These are phyloP conservation scores for Acrocyrtus sp. DNA, from an alignment of 2,888 invertebrate species.

Conservation along the genomic window DNA sequence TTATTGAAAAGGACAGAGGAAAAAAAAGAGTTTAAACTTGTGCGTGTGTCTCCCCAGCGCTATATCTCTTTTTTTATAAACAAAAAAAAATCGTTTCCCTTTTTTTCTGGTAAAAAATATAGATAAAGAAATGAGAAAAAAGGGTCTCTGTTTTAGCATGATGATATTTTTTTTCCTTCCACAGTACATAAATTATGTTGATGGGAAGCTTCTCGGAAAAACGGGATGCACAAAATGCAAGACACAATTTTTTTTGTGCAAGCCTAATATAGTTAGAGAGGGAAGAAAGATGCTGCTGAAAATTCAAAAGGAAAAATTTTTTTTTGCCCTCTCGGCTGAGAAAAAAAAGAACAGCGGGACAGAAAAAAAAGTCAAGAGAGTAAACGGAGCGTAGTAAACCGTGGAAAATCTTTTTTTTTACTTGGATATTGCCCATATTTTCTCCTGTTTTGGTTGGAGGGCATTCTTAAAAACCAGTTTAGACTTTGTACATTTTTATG, in stretches of 20 bases:
- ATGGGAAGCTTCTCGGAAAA: conserved; percentile 18
- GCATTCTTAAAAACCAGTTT: conserved; percentile 18
- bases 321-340: not conserved
- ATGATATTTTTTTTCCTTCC: not conserved
- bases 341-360: conserved; percentile 12
- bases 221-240: conserved; percentile 6
- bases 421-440: not conserved
- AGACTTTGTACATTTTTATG: no score
- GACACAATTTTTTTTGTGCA: no score
- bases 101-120: not conserved
- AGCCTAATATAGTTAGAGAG: no score
- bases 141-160: not conserved
- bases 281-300: conserved; percentile 13
- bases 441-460: conserved; percentile 27
- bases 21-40: conserved; percentile 1
- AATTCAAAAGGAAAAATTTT: conserved; percentile 14
- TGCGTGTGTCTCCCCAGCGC: not conserved
- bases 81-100: not conserved
- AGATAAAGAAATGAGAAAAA: not conserved
- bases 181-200: conserved; percentile 46
- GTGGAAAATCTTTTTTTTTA: conserved; percentile 51
- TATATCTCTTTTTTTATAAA: not conserved
- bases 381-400: conserved; percentile 49
- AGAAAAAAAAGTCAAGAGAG: no score
- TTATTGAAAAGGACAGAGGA: conserved; percentile 43